Base-by-base conservation (phyloP, 2,113 vertebrate species). In the Orycteropus afer region DNA sequence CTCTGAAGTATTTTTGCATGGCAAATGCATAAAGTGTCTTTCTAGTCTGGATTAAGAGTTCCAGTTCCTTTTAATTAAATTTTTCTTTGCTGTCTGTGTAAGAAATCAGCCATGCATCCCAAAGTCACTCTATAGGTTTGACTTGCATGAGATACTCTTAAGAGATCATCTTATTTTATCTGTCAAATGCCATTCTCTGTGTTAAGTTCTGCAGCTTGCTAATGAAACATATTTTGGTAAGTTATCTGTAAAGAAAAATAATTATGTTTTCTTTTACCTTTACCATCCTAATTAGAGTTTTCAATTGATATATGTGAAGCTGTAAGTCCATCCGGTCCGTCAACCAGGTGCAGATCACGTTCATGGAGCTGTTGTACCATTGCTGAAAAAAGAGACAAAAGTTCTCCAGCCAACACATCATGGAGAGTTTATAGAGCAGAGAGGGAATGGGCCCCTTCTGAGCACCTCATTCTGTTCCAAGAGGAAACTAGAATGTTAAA, bases 281-380 rank as follows among this genome's bases (percentile, higher is more conserved):
- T 85, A 99, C 99, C 97, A 99, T 99, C 99, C 99, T 99, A 99
- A 99, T 99, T 98, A 99, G 99, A 95, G 99, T 99, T 99, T 99
- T 99, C 97, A 99, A 99, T 81, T 99, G 99, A 98, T 99, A 99
- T 97, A 99, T 99, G 97, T 99, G 99, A 97, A 99, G 99, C 98
- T 99, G 99, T 96, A 99, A 99, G 97, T 99, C 99, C 99, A 99
- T 99, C 97, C 99, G 99, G 97, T 99, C 99, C 34, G 99, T 99
- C 96, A 99, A 98, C 99, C 99, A 99, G 96, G 99, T 99, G 98
- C 99, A 99, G 98, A 99, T 97, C 32, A 99, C 98, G 86, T 99
- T 99, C 99, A 99, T 99, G 96, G 99, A 99, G 98, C 99, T 99
- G 98, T 99, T 99, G 98, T 99, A 99, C 99, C 99, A 99, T 99